Evolutionary conservation across 1,140 invertebrate species (phyloP).

Genomic region (Maconellicoccus hirsutus): DNA sequence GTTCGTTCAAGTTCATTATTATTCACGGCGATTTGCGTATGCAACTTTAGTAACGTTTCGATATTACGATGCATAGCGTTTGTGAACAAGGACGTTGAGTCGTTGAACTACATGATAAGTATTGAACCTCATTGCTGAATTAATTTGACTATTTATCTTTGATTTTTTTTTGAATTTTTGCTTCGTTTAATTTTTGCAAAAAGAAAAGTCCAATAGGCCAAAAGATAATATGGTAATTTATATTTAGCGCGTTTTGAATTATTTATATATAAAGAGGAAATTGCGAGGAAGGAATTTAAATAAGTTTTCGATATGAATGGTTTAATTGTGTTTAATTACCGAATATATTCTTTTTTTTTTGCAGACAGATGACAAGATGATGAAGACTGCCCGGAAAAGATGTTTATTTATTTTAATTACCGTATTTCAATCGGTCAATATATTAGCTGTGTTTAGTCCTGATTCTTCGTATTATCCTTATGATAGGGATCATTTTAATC

Average conservation of each 20-base stretch:
- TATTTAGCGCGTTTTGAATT: background rate
- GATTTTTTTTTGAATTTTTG: background rate
- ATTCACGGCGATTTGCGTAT: constrained; percentile 12
- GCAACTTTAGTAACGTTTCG: background rate
- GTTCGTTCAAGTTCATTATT: constrained; percentile 5
- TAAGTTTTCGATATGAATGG: too few species aligned
- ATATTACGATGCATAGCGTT: background rate
- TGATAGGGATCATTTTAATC: constrained; percentile 5
- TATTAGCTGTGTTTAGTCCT: background rate
- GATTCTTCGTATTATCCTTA: constrained; percentile 4
- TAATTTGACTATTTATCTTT: background rate
- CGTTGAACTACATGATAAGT: background rate
- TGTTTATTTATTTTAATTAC: background rate
- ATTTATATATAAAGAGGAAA: background rate
- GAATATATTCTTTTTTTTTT: background rate
- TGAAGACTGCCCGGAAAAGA: background rate
- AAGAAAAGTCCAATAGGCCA: background rate
- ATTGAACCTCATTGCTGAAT: background rate
- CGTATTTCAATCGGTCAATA: background rate
- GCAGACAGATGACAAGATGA: constrained; percentile 12
- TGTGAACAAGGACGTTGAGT: background rate
- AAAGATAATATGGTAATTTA: background rate
- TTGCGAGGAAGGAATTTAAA: background rate
- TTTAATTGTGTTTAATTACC: too few species aligned
- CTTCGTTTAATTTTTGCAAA: background rate